Base-by-base conservation (phyloP, 2,113 vertebrate genomes). In the Sclerurus mexicanus region DNA sequence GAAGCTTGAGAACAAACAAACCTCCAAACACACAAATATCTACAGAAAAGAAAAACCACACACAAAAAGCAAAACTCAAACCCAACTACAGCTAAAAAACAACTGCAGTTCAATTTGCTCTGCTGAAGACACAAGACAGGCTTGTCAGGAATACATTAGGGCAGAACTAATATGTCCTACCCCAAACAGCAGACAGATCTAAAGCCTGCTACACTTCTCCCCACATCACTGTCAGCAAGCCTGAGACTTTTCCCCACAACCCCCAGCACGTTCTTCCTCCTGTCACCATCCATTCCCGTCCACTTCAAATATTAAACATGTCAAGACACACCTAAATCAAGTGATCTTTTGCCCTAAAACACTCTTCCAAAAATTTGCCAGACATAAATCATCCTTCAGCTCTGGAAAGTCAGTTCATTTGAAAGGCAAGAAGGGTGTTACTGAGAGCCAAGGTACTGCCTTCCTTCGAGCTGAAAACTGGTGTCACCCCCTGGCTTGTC, bases 251-350 rank as follows among this genome's bases (percentile, higher is more conserved):
- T 53, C 58, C 56, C 37, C 46, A 39, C n/a, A 71, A 59, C 33
- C 30, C 35, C 60, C 5, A 3, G 56, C 28, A 47, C 50, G 47
- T 35, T 85, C 59, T 67, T 95, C 1, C 2, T 75, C n/a, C 39
- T 25, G 79, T 92, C 87, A 90, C 39, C 82, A 84, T 86, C 75
- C 59, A 67, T 77, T 94, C 78, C 59, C 3, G 0, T 55, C 60
- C 90, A 74, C 68, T 91, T 90, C 72, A 86, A 86, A 77, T 84
- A 96, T 90, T 96, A 94, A 95, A 96, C 35, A 86, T 33, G 69
- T 75, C 79, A 72, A 90, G 49, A 73, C 2, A 4, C 52, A 88
- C n/a, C 56, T 93, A 80, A 90, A 84, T 78, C 68, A 86, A 93
- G 52, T 56, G 0, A 78, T 47, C 63, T 77, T 82, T 55, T 78